These are phyloP conservation scores for Agriopis leucophaearia DNA, from an alignment of 2,888 invertebrate species.

Conservation along the genomic window DNA sequence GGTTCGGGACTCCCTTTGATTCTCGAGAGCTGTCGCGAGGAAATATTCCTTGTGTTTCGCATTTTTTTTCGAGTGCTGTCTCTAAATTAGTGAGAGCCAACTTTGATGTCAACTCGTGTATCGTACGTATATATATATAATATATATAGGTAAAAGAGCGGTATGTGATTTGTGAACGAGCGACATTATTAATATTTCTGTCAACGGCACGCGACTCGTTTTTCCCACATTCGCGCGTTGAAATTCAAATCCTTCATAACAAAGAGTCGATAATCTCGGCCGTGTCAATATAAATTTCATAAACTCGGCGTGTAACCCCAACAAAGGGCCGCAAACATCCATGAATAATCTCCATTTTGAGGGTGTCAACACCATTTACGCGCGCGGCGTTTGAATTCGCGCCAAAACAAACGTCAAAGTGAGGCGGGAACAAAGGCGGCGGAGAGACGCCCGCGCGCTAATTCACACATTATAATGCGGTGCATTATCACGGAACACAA, in stretches of 20 bases:
- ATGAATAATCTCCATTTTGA: conserved; percentile 84
- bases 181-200: conserved; percentile 76
- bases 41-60: conserved; percentile 64
- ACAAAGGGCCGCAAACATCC: conserved; percentile 80
- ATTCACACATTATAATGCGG: conserved; percentile 70
- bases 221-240: conserved; percentile 69
- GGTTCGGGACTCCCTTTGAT: conserved; percentile 72
- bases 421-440: conserved; percentile 70
- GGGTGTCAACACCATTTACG: conserved; percentile 81
- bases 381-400: conserved; percentile 65
- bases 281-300: conserved; percentile 84
- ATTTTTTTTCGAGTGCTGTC: conserved; percentile 66
- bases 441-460: conserved; percentile 62
- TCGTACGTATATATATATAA: conserved; percentile 12
- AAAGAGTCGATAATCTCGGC: conserved; percentile 80
- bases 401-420: conserved; percentile 79
- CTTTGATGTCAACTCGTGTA: conserved; percentile 50
- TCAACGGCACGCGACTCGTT: conserved; percentile 73
- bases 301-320: conserved; percentile 76
- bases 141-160: background rate
- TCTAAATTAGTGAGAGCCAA: conserved; percentile 69
- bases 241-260: conserved; percentile 79
- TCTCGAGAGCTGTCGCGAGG: conserved; percentile 59
- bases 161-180: conserved; percentile 26
- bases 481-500: no score